These are phyloP conservation scores for Megaleporinus macrocephalus DNA, from an alignment of 2,113 vertebrate genomes.

Conservation along the genomic window DNA sequence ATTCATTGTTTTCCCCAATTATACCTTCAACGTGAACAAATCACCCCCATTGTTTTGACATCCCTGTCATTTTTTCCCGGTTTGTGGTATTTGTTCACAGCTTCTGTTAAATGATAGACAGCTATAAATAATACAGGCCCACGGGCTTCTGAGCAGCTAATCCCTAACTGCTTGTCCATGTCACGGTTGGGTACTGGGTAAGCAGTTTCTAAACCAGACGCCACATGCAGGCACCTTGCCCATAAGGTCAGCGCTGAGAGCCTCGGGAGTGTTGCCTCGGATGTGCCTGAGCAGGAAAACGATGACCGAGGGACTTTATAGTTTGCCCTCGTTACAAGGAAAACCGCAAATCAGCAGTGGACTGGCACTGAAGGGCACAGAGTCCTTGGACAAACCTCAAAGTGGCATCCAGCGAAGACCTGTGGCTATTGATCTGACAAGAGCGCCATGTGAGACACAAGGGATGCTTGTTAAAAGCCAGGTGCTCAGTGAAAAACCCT, in stretches of 20 bases:
- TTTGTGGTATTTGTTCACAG: not conserved
- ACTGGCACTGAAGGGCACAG: constrained; percentile 46
- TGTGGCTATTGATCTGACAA: constrained; percentile 30
- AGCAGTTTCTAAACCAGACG: not conserved
- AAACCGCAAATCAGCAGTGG: constrained; percentile 69
- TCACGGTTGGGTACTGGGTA: not conserved
- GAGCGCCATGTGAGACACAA: not conserved
- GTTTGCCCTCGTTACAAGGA: constrained; percentile 35
- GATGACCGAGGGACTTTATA: constrained; percentile 70
- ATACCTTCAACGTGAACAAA: too few relatives aligned
- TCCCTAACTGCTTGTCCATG: not conserved
- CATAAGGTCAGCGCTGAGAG: constrained; percentile 58
- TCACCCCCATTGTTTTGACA: too few relatives aligned
- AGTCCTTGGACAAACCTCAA: constrained; percentile 60
- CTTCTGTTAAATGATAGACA: not conserved
- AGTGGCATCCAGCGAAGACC: not conserved
- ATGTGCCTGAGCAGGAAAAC: constrained; percentile 58
- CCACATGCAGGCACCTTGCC: not conserved
- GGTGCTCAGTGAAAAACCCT: constrained; percentile 57
- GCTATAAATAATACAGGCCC: not conserved
- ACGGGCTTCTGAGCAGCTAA: not conserved
- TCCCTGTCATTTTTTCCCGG: not conserved
- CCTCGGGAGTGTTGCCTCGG: constrained; percentile 46
- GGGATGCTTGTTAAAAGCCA: not conserved
- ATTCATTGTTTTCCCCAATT: too few relatives aligned